Percentiles rank a stretch among this genome's conserved stretches.
Evolutionary conservation across 2,797 vertebrate species (phyloP).

Genomic region (Girardinus metallicus): DNA sequence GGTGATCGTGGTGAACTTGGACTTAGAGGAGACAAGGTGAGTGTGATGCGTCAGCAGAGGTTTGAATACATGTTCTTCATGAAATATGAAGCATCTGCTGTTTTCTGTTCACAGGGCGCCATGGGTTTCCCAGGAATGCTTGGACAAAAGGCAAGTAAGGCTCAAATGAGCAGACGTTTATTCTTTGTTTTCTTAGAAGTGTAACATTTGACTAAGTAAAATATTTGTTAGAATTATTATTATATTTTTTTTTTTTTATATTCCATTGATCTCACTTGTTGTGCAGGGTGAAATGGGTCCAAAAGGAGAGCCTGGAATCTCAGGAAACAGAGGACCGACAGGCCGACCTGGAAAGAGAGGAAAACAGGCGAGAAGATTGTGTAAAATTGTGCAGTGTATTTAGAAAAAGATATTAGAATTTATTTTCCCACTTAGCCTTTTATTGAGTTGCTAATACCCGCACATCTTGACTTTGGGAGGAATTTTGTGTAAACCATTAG

Average conservation of each 20-base stretch:
- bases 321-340: conserved; percentile 94
- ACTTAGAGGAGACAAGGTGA: conserved; percentile 93
- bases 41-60: conserved; percentile 13
- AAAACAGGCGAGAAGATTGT: conserved; percentile 86
- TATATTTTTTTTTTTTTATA: not conserved
- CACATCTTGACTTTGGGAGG: not conserved
- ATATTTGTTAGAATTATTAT: not conserved
- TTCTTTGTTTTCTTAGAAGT: not conserved
- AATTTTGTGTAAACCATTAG: not conserved
- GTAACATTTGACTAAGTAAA: not conserved
- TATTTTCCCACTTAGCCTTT: not conserved
- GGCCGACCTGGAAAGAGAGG: conserved; percentile 97
- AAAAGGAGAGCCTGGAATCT: conserved; percentile 91
- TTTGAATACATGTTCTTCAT: not conserved
- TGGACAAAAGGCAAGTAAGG: conserved; percentile 90
- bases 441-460: not conserved
- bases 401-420: not conserved
- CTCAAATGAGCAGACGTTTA: not conserved
- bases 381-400: not conserved
- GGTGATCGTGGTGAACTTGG: conserved; percentile 90
- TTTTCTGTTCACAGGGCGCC: conserved; percentile 81
- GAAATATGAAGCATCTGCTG: conserved; percentile 1
- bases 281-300: conserved; percentile 97
- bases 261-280: conserved; percentile 33
- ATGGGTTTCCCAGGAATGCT: conserved; percentile 97